Conservation (phyloP, 2,113 vertebrate species). For the Eulemur rufifrons region DNA sequence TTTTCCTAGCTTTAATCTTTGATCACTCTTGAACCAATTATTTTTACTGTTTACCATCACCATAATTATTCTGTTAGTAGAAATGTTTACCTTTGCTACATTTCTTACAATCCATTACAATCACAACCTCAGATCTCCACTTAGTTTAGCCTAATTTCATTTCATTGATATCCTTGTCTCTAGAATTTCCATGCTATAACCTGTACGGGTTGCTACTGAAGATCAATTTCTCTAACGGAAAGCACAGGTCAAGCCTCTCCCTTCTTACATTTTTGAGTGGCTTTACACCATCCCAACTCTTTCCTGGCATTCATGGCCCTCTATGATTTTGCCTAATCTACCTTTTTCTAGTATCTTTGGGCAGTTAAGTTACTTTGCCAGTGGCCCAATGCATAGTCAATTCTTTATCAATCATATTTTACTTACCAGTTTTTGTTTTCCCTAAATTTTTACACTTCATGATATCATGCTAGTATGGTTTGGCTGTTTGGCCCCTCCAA, state of each 20-base stretch:
- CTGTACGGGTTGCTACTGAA: neutral
- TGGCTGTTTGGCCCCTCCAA: too few species aligned
- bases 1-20: neutral
- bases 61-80: neutral
- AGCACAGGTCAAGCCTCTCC: neutral
- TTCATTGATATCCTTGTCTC: neutral
- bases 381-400: neutral
- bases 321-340: neutral
- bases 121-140: neutral
- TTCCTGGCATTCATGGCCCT: rapidly evolving
- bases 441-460: neutral
- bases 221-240: neutral
- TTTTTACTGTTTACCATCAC: neutral
- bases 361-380: neutral
- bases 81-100: neutral
- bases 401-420: neutral
- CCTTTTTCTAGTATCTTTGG: neutral
- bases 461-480: neutral
- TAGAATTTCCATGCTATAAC: neutral
- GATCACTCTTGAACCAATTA: neutral
- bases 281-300: neutral
- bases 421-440: neutral
- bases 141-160: neutral
- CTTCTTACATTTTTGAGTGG: neutral
- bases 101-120: neutral